These are phyloP conservation scores for Astatoreochromis straeleni DNA, from an alignment of 2,113 vertebrate species.

Conservation along the genomic window DNA sequence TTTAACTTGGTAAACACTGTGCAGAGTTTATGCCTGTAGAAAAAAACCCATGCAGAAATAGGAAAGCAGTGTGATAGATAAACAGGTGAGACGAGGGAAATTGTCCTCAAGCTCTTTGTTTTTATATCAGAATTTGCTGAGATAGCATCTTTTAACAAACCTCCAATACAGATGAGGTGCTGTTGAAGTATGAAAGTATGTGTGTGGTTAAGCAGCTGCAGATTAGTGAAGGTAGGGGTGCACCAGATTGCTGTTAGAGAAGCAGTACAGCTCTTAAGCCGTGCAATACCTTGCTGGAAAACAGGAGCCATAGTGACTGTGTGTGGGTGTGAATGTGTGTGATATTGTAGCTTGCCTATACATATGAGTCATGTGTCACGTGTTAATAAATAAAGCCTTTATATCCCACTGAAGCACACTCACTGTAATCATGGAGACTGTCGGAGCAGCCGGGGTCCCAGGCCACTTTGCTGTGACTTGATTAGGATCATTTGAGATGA, in stretches of 20 bases:
- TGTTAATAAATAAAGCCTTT: conserved; percentile 36
- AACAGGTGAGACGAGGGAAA: not conserved
- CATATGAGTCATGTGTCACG: conserved; percentile 4
- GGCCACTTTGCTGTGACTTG: conserved; percentile 28
- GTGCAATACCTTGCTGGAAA: not conserved
- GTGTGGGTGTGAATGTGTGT: not conserved
- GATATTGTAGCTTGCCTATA: not conserved
- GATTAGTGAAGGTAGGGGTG: not conserved
- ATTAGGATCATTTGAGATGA: conserved; percentile 45
- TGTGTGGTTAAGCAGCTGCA: conserved; percentile 4
- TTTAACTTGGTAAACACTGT: not conserved
- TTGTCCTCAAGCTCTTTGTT: conserved; percentile 24
- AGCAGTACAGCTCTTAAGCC: not conserved
- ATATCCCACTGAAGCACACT: not conserved
- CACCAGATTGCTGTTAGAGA: conserved; percentile 1
- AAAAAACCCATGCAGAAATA: not conserved
- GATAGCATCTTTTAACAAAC: conserved; percentile 11
- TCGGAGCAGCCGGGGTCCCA: not conserved
- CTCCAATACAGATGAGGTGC: not conserved
- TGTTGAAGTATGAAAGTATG: not conserved
- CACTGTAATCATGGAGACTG: conserved; percentile 20
- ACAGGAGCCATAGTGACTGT: not conserved
- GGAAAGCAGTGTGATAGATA: not conserved
- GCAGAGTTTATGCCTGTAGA: not conserved
- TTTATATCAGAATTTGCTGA: conserved; percentile 25